Conservation (phyloP, 2,888 invertebrate species). For the Formica aserva region DNA sequence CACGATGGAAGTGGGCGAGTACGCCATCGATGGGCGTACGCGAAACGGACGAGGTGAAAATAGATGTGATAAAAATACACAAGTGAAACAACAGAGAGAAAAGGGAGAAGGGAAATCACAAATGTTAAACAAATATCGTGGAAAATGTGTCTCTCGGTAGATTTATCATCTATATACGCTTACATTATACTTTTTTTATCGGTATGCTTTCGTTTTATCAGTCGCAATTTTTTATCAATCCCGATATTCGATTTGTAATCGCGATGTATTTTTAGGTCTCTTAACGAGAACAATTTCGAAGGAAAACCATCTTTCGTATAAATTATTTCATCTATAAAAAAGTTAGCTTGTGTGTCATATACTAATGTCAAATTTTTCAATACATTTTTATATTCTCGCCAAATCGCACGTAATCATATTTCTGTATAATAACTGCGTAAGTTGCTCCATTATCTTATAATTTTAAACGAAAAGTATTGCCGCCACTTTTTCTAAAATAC, state of each 20-base stretch:
- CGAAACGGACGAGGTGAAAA: constrained; percentile 43
- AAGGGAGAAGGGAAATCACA: constrained; percentile 60
- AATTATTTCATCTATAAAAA: background rate
- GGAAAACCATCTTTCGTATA: no score
- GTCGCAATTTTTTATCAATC: constrained; percentile 63
- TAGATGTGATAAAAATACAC: constrained; percentile 65
- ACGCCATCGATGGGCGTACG: constrained; percentile 34
- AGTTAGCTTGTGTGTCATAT: background rate
- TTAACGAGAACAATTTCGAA: background rate
- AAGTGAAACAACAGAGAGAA: constrained; percentile 46
- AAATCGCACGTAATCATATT: background rate
- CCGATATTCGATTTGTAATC: background rate
- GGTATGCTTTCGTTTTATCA: constrained; percentile 63
- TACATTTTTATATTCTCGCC: background rate
- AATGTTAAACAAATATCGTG: constrained; percentile 64
- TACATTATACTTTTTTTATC: constrained; percentile 60
- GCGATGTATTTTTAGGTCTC: background rate
- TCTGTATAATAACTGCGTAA: background rate
- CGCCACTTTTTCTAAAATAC: constrained; percentile 21
- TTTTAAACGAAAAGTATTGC: constrained; percentile 23
- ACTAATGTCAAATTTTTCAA: background rate
- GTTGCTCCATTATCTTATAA: constrained; percentile 4
- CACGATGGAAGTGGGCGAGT: constrained; percentile 22
- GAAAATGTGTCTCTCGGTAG: constrained; percentile 60
- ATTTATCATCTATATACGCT: constrained; percentile 67